Conservation (phyloP, 2,797 vertebrate species). For the Squalus acanthias region DNA sequence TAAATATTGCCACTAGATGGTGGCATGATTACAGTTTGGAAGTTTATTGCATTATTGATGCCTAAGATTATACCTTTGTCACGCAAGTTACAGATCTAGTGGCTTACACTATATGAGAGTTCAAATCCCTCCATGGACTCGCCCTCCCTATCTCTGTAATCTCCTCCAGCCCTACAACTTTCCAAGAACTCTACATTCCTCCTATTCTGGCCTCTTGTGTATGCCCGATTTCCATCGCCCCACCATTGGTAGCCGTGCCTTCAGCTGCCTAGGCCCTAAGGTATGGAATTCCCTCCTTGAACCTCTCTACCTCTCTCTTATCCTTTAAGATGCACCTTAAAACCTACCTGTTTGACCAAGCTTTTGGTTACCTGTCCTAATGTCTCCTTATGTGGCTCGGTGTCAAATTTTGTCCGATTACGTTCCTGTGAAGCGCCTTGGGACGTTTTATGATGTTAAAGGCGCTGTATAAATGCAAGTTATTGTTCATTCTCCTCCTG, state of each 20-base stretch:
- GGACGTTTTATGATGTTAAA: background rate
- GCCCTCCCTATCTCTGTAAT: background rate
- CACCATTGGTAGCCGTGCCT: background rate
- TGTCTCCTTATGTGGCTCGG: background rate
- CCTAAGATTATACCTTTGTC: background rate
- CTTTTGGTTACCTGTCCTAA: background rate
- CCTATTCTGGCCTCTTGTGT: background rate
- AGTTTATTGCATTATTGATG: background rate
- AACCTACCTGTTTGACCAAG: no score
- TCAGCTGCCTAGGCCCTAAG: background rate
- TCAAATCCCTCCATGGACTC: background rate
- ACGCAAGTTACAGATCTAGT: background rate
- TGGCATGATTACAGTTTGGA: background rate
- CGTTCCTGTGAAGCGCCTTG: no score
- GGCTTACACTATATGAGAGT: background rate
- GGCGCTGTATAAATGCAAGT: background rate
- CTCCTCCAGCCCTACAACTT: background rate
- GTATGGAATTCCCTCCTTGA: background rate
- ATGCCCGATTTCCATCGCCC: no score
- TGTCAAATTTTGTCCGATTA: no score
- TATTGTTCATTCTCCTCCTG: background rate
- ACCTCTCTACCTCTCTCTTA: background rate
- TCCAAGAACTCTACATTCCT: background rate
- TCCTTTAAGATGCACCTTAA: background rate
- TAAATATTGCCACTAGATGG: conserved; percentile 12